phyloP scores from a whole-genome alignment of 2,797 vertebrate species.

The Enteromius thamalakanensis region DNA sequence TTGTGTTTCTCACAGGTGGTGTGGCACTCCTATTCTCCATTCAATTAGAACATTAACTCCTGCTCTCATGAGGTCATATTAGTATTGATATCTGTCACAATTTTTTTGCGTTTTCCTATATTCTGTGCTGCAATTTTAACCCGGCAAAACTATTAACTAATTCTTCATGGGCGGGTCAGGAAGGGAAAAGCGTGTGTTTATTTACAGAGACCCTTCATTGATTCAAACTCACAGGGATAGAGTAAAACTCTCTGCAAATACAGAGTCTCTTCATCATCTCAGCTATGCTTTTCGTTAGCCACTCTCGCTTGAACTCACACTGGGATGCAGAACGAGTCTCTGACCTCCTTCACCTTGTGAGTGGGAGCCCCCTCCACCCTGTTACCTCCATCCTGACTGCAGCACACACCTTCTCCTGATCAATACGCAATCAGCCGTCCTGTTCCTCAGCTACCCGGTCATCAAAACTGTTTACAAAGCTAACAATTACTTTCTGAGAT shows the following conservation, averaged over 20 bases:
- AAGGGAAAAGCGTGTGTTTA: conserved; percentile 11
- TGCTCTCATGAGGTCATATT: conserved; percentile 26
- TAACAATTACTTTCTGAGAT: conserved; percentile 77
- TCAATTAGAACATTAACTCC: conserved; percentile 31
- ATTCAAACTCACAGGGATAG: conserved; percentile 12
- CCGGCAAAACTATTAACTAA: conserved; percentile 7
- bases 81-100: conserved; percentile 25
- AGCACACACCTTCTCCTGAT: conserved; percentile 68
- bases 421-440: conserved; percentile 80
- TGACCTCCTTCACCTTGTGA: conserved; percentile 56
- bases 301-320: conserved; percentile 34
- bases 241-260: conserved; percentile 23
- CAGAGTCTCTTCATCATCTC: conserved; percentile 37
- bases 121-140: conserved; percentile 15
- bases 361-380: not conserved
- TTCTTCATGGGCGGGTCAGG: conserved; percentile 13
- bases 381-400: conserved; percentile 49
- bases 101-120: not conserved
- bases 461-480: conserved; percentile 76
- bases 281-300: not conserved
- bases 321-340: conserved; percentile 23
- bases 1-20: not conserved
- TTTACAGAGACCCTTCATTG: conserved; percentile 29
- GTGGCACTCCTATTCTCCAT: not conserved
- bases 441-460: conserved; percentile 66